Evolutionary conservation across 1,140 invertebrate species (phyloP).

Genomic region (Lasioglossum albipes): DNA sequence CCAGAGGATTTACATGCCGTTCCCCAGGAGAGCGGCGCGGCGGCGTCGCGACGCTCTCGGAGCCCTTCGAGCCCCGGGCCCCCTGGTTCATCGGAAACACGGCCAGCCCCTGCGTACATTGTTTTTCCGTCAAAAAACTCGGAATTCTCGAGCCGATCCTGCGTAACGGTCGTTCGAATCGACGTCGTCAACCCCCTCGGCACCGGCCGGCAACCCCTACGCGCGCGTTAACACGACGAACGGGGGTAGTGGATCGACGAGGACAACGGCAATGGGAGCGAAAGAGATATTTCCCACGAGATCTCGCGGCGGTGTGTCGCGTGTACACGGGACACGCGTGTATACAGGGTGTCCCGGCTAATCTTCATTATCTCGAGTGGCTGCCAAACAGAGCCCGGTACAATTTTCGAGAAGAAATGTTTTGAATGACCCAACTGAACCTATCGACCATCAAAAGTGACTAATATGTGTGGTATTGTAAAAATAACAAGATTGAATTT

Average conservation of each 20-base stretch:
- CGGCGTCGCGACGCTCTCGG: not conserved
- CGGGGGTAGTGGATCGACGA: not conserved
- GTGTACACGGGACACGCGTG: not conserved
- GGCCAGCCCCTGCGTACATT: not conserved
- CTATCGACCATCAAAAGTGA: too few relatives aligned
- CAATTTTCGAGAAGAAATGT: too few relatives aligned
- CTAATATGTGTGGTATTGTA: too few relatives aligned
- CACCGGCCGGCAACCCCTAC: not conserved
- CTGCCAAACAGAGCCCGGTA: too few relatives aligned
- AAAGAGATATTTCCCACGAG: conserved; percentile 38
- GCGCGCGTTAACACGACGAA: not conserved
- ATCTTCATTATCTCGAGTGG: too few relatives aligned
- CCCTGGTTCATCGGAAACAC: not conserved
- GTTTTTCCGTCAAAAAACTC: conserved; percentile 25
- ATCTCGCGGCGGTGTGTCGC: not conserved
- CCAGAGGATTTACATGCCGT: conserved; percentile 14
- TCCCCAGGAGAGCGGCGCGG: not conserved
- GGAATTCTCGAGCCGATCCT: conserved; percentile 34
- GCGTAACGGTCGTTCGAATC: conserved; percentile 20
- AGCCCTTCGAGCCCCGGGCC: not conserved
- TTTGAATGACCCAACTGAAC: too few relatives aligned
- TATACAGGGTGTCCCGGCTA: not conserved
- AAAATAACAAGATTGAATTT: too few relatives aligned
- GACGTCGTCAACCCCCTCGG: conserved; percentile 2
- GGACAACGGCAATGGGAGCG: too few relatives aligned